Conservation (phyloP, 2,888 invertebrate species). For the Ptychoptera albimana region DNA sequence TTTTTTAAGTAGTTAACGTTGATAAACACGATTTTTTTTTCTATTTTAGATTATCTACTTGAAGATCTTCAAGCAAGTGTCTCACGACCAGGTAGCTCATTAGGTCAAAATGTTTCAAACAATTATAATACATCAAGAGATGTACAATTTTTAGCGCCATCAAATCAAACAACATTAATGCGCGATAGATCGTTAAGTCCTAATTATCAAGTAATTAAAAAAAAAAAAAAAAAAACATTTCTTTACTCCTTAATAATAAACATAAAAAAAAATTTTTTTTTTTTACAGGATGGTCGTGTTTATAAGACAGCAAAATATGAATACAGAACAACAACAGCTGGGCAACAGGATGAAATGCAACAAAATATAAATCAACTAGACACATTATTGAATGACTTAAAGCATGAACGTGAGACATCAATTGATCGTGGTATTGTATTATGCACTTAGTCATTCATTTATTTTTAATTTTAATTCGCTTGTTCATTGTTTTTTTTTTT, state of each 20-base stretch:
- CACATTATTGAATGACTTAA: conserved; percentile 55
- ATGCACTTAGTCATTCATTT: not conserved
- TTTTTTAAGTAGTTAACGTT: too few relatives aligned
- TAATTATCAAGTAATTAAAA: not conserved
- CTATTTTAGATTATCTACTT: conserved; percentile 12
- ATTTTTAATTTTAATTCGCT: too few relatives aligned
- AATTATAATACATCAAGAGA: conserved; percentile 8
- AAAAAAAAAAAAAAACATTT: too few relatives aligned
- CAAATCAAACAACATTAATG: conserved; percentile 12
- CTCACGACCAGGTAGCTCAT: conserved; percentile 9
- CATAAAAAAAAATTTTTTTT: not conserved
- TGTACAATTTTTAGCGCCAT: conserved; percentile 13
- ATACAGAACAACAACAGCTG: conserved; percentile 22
- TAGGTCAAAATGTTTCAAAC: conserved; percentile 1
- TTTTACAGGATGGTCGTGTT: conserved; percentile 21
- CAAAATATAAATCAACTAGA: conserved; percentile 62
- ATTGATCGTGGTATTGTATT: not conserved
- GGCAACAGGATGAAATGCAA: conserved; percentile 13
- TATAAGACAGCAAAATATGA: conserved; percentile 28
- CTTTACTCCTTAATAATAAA: too few relatives aligned
- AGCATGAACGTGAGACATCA: conserved; percentile 27
- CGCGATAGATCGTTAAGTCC: conserved; percentile 14
- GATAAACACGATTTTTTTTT: not conserved
- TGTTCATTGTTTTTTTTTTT: not conserved
- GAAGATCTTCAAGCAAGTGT: conserved; percentile 14